Base-by-base conservation (phyloP, 2,797 vertebrate species). In the Ambastaia sidthimunki region DNA sequence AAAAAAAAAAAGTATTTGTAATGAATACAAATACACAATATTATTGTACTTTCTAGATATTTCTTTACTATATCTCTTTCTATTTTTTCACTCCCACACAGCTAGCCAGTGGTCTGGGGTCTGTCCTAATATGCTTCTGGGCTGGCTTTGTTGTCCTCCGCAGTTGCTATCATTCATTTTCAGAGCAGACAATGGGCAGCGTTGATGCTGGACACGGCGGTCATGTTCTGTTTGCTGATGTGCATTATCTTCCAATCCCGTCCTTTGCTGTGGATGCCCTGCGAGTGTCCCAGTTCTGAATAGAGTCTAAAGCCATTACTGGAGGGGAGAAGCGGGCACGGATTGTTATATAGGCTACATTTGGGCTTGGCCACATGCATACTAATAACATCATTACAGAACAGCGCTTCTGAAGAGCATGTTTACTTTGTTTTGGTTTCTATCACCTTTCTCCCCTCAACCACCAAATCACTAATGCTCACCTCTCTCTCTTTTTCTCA, bases 301-400 rank as follows among this genome's bases (percentile, higher is more conserved):
- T 92, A 88, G 89, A 93, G 89, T 91, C 92, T 92, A 91, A 92
- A 94, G 91, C 91, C 93, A 93, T 93, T 92, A 92, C 83, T 93
- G 92, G 89, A 74, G 78, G 74, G 82, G n/a, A 70, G 19, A 59
- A 83, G 79, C 50, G 92, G 93, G 93, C 91, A 90, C 84, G 89
- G 92, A 91, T 95, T 95, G 93, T 92, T 94, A 95, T 93, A 94
- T 93, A 94, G 94, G 93, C 93, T 95, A 94, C 94, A 96, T 95
- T 94, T 95, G 93, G 94, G 91, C 93, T 93, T 92, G 90, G 93
- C 92, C 92, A 94, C 93, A 95, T 95, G 95, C 95, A 97, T 96
- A 95, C 94, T 97, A 96, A 97, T 96, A 94, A 93, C 94, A 95
- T 96, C 95, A 96, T 97, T 95, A 95, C 93, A 93, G 91, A 91